Percentiles rank a stretch among this genome's conserved stretches.
phyloP scores from a whole-genome alignment of 2,888 invertebrate species.

The Cremastinae sp. region DNA sequence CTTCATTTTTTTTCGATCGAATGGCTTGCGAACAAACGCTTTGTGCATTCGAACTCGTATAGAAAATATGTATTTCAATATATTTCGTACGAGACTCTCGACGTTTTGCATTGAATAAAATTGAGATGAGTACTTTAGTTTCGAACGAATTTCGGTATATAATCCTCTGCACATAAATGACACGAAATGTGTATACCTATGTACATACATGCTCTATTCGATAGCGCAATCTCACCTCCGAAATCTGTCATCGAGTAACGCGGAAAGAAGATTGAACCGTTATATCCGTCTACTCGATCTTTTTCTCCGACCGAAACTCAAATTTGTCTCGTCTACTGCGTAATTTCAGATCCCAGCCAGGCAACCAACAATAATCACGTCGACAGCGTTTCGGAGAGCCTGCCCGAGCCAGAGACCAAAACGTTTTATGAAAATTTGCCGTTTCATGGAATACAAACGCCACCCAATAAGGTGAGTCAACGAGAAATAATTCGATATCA shows the following conservation, averaged over 20 bases:
- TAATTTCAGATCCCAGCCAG: constrained; percentile 78
- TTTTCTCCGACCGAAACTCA: not conserved
- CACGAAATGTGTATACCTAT: not conserved
- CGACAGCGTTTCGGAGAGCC: constrained; percentile 83
- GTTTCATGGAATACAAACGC: constrained; percentile 96
- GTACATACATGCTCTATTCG: not conserved
- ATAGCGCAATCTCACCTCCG: not conserved
- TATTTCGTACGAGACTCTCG: constrained; percentile 8
- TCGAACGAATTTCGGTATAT: constrained; percentile 12
- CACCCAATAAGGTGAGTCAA: constrained; percentile 92
- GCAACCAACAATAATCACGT: constrained; percentile 77
- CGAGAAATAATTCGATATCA: not conserved
- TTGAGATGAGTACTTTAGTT: constrained; percentile 4
- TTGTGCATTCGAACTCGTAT: constrained; percentile 41
- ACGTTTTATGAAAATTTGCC: constrained; percentile 95
- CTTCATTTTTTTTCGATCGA: constrained; percentile 15
- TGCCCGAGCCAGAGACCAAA: constrained; percentile 90
- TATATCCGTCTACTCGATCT: not conserved
- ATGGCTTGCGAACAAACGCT: constrained; percentile 41
- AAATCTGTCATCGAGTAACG: not conserved
- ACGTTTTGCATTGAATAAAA: not conserved
- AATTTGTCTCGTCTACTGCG: constrained; percentile 46
- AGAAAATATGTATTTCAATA: constrained; percentile 21
- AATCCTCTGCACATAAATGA: constrained; percentile 14
- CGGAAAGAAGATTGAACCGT: not conserved